Evolutionary conservation across 2,113 vertebrate species (phyloP).

Genomic region (Passer domesticus): DNA sequence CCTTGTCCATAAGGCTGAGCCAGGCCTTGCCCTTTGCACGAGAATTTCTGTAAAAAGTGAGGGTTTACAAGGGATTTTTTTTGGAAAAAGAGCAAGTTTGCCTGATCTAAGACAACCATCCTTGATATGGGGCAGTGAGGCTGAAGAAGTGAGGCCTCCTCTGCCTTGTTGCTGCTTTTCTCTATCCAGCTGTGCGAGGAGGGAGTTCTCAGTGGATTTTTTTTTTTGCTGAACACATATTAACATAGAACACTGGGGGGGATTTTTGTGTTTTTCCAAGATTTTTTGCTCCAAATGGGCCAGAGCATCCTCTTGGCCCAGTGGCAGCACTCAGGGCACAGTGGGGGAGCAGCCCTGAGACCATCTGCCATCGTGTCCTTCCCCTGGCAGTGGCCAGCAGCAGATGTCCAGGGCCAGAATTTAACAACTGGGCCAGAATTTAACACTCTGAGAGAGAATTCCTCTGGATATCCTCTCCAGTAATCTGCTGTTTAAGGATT

Average conservation of each 20-base stretch:
- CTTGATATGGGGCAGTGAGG: too few relatives aligned
- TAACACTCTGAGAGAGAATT: not conserved
- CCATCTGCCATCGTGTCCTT: not conserved
- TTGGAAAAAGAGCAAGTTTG: not conserved
- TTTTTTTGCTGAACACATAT: not conserved
- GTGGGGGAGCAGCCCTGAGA: not conserved
- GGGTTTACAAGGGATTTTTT: not conserved
- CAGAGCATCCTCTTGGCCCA: accelerated
- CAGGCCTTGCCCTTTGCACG: not conserved
- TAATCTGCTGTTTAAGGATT: not conserved
- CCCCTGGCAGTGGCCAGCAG: not conserved
- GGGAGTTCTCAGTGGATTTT: not conserved
- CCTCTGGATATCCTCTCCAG: not conserved
- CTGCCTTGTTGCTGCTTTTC: not conserved
- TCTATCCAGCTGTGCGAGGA: not conserved
- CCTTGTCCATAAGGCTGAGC: not conserved
- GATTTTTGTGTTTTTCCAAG: not conserved
- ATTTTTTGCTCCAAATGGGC: not conserved
- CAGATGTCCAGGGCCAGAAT: not conserved
- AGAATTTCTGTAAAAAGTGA: not conserved
- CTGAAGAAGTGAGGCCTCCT: not conserved
- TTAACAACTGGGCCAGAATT: not conserved
- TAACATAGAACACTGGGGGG: accelerated
- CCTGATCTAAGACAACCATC: not conserved
- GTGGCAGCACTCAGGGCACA: not conserved